Percentiles rank a stretch among this genome's conserved stretches.
phyloP scores from a whole-genome alignment of 2,797 vertebrate genomes.

The Salmo trutta region DNA sequence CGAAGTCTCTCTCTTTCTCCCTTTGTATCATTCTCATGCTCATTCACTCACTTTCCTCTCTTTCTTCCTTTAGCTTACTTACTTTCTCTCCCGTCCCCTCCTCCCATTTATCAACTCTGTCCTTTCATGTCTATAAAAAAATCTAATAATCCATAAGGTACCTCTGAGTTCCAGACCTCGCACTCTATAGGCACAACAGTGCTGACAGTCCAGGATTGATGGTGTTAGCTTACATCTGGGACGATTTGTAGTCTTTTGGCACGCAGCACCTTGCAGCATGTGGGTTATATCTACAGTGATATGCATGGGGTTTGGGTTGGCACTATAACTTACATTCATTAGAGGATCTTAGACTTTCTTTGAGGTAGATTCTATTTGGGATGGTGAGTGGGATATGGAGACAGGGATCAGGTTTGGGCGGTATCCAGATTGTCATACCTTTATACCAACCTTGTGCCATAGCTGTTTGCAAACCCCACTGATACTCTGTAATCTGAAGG shows the following conservation, averaged over 20 bases:
- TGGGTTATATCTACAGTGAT: constrained; percentile 15
- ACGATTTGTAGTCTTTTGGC: constrained; percentile 24
- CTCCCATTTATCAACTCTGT: constrained; percentile 1
- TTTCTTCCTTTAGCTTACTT: constrained; percentile 11
- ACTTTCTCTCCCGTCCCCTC: constrained; percentile 2
- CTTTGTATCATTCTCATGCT: background rate
- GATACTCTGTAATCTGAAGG: too few species aligned
- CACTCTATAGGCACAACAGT: constrained; percentile 7
- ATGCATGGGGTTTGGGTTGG: constrained; percentile 16
- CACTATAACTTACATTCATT: constrained; percentile 12
- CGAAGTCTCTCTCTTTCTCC: too few species aligned
- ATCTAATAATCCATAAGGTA: constrained; percentile 17
- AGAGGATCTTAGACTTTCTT: background rate
- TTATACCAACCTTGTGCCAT: too few species aligned
- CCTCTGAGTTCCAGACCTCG: constrained; percentile 37
- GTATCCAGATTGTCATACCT: too few species aligned
- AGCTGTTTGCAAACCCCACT: too few species aligned
- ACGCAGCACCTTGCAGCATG: background rate
- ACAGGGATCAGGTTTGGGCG: too few species aligned
- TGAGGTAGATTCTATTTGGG: background rate
- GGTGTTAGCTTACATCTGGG: background rate
- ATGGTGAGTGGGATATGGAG: background rate
- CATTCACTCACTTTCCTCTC: background rate
- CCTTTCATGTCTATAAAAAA: constrained; percentile 7
- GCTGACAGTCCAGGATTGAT: constrained; percentile 20